Evolutionary conservation across 2,888 invertebrate species (phyloP).

Genomic region (Drosophila percnosoma): DNA sequence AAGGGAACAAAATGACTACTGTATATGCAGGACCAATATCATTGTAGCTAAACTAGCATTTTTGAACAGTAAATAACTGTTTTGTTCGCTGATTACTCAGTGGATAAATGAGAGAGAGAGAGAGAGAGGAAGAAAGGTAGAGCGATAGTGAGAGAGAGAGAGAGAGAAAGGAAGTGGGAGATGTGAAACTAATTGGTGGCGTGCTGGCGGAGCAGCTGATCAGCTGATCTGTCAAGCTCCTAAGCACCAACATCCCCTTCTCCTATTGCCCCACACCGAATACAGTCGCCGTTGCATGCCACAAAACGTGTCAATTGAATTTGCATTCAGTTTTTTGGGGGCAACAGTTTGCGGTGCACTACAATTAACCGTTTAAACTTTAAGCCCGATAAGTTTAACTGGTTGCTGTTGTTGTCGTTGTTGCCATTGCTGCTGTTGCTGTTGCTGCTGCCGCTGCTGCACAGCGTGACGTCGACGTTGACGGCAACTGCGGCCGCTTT

Average conservation of each 20-base stretch:
- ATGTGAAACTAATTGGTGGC: background rate
- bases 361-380: constrained; percentile 68
- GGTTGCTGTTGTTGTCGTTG: constrained; percentile 33
- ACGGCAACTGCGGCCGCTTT: constrained; percentile 70
- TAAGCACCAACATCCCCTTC: background rate
- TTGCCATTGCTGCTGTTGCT: background rate
- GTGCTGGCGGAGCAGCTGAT: background rate
- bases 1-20: background rate
- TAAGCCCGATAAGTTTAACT: constrained; percentile 59
- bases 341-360: constrained; percentile 41
- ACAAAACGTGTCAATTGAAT: constrained; percentile 77
- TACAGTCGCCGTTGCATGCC: constrained; percentile 41
- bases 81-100: background rate
- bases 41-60: background rate
- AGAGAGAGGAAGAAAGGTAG: background rate
- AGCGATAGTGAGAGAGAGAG: background rate
- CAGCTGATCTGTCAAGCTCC: constrained; percentile 7
- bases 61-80: background rate
- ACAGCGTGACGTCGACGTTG: constrained; percentile 45
- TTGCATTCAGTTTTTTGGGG: constrained; percentile 56
- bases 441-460: constrained; percentile 25
- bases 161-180: background rate
- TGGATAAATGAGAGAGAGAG: background rate
- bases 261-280: background rate
- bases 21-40: background rate